A percentile compares a stretch with the other conserved stretches of the same genome.
These are phyloP conservation scores for Gambusia holbrooki DNA, from an alignment of 2,113 vertebrate species.

Conservation along the genomic window DNA sequence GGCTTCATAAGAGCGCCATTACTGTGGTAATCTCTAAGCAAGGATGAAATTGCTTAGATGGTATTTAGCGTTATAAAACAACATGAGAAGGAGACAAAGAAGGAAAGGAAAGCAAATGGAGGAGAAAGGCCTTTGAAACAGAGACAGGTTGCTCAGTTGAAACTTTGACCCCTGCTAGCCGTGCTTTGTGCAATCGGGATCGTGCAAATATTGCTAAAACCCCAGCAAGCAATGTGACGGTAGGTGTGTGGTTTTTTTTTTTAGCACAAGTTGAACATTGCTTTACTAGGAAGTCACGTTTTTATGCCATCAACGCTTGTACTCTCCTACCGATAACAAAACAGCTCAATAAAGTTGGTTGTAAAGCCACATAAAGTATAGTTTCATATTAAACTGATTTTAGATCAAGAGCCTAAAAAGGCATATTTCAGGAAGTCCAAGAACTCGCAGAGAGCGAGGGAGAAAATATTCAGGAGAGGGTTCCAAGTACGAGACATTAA, in stretches of 20 bases:
- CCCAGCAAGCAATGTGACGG: slow-evolving; percentile 50
- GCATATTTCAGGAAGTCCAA: slow-evolving; percentile 28
- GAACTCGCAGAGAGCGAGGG: slow-evolving; percentile 17
- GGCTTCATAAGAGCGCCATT: slow-evolving; percentile 2
- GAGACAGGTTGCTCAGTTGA: slow-evolving; percentile 52
- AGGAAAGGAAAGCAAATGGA: background rate
- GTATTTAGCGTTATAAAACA: background rate
- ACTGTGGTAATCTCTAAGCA: background rate
- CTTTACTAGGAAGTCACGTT: background rate
- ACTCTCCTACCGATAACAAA: background rate
- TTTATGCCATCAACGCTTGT: background rate
- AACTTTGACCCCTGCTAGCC: slow-evolving; percentile 73
- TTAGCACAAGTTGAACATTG: background rate
- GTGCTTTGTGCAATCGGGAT: slow-evolving; percentile 56
- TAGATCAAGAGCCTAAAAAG: slow-evolving; percentile 9
- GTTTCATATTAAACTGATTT: slow-evolving; percentile 29
- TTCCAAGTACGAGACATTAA: slow-evolving; percentile 34
- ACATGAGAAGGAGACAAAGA: background rate
- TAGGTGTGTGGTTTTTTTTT: slow-evolving; percentile 42
- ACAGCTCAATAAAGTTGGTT: slow-evolving; percentile 3
- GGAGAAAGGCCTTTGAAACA: slow-evolving; percentile 46
- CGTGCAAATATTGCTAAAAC: slow-evolving; percentile 70
- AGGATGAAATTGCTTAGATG: slow-evolving; percentile 17
- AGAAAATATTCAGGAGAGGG: slow-evolving; percentile 33
- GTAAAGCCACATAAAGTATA: slow-evolving; percentile 6